phyloP scores from a whole-genome alignment of 2,113 vertebrate species.

The Pionites leucogaster region DNA sequence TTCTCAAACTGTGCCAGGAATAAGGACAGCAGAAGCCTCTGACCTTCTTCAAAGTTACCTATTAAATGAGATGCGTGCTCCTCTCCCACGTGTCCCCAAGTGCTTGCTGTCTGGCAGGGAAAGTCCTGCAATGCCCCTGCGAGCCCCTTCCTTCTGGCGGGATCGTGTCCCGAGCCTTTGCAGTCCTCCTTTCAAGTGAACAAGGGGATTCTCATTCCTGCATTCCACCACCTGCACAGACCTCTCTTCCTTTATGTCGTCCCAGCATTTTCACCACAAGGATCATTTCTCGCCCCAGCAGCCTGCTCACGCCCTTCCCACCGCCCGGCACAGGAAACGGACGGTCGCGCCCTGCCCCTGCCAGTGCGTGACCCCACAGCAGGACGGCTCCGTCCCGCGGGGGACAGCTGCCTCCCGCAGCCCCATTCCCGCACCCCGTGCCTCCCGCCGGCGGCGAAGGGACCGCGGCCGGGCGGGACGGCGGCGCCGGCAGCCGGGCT shows the following conservation, averaged over 20 bases:
- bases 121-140: background rate
- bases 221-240: background rate
- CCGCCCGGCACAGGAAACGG: fast-evolving
- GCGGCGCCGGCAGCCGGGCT: background rate
- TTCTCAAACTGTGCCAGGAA: background rate
- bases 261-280: background rate
- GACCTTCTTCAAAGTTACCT: background rate
- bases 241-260: background rate
- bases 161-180: background rate
- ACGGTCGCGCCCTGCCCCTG: background rate
- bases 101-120: background rate
- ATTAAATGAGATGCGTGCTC: background rate
- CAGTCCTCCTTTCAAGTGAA: background rate
- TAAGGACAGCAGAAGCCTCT: background rate
- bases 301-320: background rate
- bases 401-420: too few species aligned
- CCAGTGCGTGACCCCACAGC: background rate
- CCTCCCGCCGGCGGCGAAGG: background rate
- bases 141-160: background rate
- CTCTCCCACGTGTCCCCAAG: background rate
- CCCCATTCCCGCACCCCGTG: background rate
- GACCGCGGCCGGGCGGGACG: background rate
- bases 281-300: background rate
- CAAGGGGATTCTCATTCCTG: background rate
- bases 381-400: background rate